Percentiles rank a stretch among this genome's conserved stretches.
These are phyloP conservation scores for Formica aserva DNA, from an alignment of 2,888 invertebrate species.

Conservation along the genomic window DNA sequence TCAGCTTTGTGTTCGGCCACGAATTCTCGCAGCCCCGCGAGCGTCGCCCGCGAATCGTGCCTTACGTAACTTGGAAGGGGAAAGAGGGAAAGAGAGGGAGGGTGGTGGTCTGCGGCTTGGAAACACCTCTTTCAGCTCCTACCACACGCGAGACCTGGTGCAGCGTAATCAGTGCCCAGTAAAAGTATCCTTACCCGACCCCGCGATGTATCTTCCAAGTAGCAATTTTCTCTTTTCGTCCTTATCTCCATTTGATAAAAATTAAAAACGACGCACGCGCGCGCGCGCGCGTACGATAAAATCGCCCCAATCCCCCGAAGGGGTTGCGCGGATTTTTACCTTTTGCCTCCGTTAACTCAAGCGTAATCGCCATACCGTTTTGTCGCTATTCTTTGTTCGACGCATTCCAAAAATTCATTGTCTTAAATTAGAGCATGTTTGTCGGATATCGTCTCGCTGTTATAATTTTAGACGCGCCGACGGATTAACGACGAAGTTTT, in stretches of 20 bases:
- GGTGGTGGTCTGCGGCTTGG: slow-evolving; percentile 76
- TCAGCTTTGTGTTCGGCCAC: slow-evolving; percentile 71
- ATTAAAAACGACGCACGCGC: slow-evolving; percentile 43
- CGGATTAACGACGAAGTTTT: not conserved
- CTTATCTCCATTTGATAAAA: slow-evolving; percentile 54
- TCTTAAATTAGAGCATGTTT: not conserved
- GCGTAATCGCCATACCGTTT: not conserved
- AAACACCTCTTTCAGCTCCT: slow-evolving; percentile 69
- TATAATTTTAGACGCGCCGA: not conserved
- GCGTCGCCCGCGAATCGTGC: slow-evolving; percentile 47
- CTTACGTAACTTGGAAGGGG: slow-evolving; percentile 76
- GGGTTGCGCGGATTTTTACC: slow-evolving; percentile 4
- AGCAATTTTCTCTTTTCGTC: slow-evolving; percentile 52
- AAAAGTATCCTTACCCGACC: slow-evolving; percentile 31
- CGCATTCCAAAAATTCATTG: not conserved
- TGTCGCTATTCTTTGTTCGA: not conserved
- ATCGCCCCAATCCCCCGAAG: slow-evolving; percentile 8
- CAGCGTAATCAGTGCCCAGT: slow-evolving; percentile 39
- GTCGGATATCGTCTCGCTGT: not conserved
- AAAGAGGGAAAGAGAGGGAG: not conserved
- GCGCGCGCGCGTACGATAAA: slow-evolving; percentile 23
- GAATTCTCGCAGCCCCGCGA: slow-evolving; percentile 59
- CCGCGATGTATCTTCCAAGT: slow-evolving; percentile 52
- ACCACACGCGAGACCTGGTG: not conserved
- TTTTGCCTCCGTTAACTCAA: not conserved